phyloP scores from a whole-genome alignment of 2,888 invertebrate species.

The Ochlodes sylvanus region DNA sequence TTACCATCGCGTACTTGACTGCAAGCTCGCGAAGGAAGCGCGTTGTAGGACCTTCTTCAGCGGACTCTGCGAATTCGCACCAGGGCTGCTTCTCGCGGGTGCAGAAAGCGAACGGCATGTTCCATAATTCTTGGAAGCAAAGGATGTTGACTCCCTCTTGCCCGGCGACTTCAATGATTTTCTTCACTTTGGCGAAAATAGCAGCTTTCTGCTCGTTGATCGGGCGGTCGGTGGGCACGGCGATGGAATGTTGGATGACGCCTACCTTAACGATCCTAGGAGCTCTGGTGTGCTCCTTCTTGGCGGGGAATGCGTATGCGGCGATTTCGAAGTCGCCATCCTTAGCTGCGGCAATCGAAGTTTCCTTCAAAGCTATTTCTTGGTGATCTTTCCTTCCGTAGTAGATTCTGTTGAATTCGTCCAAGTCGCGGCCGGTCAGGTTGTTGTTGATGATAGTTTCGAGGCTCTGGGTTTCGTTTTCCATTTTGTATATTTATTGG shows the following conservation, averaged over 20 bases:
- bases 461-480: slow-evolving; percentile 75
- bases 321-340: slow-evolving; percentile 83
- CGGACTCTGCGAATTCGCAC: slow-evolving; percentile 98
- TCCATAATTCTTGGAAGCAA: slow-evolving; percentile 99
- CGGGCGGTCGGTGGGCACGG: slow-evolving; percentile 90
- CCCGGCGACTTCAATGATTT: slow-evolving; percentile 93
- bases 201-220: slow-evolving; percentile 92
- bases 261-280: slow-evolving; percentile 93
- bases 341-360: slow-evolving; percentile 83
- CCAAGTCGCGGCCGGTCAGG: slow-evolving; percentile 71
- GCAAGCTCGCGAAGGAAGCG: slow-evolving; percentile 92
- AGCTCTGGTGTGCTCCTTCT: slow-evolving; percentile 83
- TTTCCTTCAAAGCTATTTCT: slow-evolving; percentile 71
- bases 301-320: slow-evolving; percentile 76
- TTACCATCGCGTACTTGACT: slow-evolving; percentile 95
- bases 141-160: slow-evolving; percentile 94
- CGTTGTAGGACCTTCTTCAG: slow-evolving; percentile 94
- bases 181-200: slow-evolving; percentile 90
- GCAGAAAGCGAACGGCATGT: slow-evolving; percentile 99
- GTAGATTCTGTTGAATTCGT: slow-evolving; percentile 78
- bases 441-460: slow-evolving; percentile 75
- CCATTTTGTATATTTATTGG: slow-evolving; percentile 56
- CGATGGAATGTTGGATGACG: slow-evolving; percentile 94
- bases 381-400: slow-evolving; percentile 71
- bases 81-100: slow-evolving; percentile 98